These are phyloP conservation scores for Chloroceryle amazona DNA, from an alignment of 2,797 vertebrate species.

Conservation along the genomic window DNA sequence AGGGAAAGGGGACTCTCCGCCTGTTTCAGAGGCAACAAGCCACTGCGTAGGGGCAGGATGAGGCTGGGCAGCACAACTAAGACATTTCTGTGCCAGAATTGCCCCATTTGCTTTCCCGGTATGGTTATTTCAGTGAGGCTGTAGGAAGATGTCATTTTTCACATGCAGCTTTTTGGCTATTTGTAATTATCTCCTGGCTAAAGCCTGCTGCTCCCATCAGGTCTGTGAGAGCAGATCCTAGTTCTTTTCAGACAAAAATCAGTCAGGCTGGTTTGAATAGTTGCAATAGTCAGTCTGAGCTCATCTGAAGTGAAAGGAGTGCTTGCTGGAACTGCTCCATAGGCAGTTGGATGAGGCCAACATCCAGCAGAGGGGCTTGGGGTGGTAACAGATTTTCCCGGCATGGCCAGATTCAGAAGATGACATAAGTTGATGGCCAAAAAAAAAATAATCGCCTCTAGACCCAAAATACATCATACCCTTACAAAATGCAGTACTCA, in stretches of 20 bases:
- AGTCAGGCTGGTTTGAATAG: background rate
- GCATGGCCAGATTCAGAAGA: constrained; percentile 17
- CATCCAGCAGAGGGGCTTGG: constrained; percentile 32
- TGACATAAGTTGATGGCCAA: background rate
- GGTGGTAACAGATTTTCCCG: constrained; percentile 29
- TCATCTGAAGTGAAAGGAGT: constrained; percentile 32
- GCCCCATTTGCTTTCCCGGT: background rate
- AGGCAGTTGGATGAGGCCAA: constrained; percentile 4
- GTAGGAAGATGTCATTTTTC: background rate
- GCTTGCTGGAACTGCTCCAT: background rate
- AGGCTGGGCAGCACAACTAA: background rate
- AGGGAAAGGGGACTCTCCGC: background rate
- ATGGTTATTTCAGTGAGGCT: background rate
- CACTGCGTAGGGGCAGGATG: background rate
- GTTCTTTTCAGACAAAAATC: constrained; percentile 14
- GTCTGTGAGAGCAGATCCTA: constrained; percentile 3
- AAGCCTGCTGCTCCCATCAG: background rate
- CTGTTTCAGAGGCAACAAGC: background rate
- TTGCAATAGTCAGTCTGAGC: background rate
- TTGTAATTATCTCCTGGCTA: background rate
- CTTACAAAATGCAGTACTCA: constrained; percentile 10
- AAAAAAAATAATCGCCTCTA: background rate
- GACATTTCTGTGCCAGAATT: background rate
- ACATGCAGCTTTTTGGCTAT: background rate
- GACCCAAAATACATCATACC: background rate